These are phyloP conservation scores for Myanophis thanlyinensis DNA, from an alignment of 2,113 vertebrate species.

Conservation along the genomic window DNA sequence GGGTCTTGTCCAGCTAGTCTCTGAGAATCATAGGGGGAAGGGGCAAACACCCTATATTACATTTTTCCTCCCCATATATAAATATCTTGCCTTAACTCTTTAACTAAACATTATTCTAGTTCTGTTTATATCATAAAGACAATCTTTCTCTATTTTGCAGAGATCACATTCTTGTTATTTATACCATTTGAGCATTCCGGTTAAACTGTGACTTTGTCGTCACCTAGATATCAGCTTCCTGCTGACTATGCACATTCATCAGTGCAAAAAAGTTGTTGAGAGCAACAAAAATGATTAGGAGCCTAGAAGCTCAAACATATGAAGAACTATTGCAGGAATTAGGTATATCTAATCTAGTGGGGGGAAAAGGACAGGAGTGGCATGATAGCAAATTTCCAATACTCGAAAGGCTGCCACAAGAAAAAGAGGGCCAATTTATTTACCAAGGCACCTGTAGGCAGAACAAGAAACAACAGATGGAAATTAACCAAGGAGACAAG, in stretches of 20 bases:
- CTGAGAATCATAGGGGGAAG: background rate
- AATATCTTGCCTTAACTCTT: background rate
- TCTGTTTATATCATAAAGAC: background rate
- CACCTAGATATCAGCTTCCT: background rate
- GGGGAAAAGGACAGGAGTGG: background rate
- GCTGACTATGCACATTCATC: background rate
- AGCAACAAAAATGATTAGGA: background rate
- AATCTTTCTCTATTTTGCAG: background rate
- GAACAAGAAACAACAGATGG: background rate
- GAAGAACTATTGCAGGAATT: background rate
- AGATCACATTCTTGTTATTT: background rate
- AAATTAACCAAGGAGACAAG: background rate
- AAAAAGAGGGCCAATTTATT: background rate
- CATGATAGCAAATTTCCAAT: background rate
- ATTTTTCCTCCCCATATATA: background rate
- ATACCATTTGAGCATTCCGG: background rate
- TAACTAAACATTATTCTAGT: background rate
- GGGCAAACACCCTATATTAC: background rate
- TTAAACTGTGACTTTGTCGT: background rate
- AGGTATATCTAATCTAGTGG: background rate
- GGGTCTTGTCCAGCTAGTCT: background rate
- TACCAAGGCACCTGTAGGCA: background rate
- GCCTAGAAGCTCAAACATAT: background rate
- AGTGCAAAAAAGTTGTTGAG: background rate
- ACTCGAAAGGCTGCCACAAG: background rate